Evolutionary conservation across 2,888 invertebrate species (phyloP).

Genomic region (Digitonthophagus gazella): DNA sequence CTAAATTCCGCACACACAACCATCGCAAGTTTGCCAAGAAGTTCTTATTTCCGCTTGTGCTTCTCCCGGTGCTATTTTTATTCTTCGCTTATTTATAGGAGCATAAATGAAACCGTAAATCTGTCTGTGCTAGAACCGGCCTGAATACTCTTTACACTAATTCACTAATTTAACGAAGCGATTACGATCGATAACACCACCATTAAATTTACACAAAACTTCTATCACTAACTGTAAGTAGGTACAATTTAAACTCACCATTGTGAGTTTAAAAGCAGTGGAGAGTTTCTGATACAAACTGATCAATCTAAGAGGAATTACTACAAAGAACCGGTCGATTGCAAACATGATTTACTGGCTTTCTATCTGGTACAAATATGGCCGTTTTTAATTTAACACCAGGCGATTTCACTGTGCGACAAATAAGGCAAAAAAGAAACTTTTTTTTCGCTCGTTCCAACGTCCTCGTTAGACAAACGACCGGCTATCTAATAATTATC

Average conservation of each 20-base stretch:
- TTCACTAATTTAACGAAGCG: not conserved
- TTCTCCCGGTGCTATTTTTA: not conserved
- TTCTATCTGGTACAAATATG: slow-evolving; percentile 26
- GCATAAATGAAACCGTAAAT: not conserved
- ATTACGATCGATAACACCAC: not conserved
- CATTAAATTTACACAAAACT: not conserved
- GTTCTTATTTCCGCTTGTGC: not conserved
- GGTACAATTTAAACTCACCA: no score
- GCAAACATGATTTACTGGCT: slow-evolving; percentile 19
- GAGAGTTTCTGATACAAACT: not conserved
- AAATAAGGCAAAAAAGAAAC: slow-evolving; percentile 15
- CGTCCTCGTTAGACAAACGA: slow-evolving; percentile 10
- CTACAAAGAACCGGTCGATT: slow-evolving; percentile 9
- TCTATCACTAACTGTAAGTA: not conserved
- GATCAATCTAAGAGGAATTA: slow-evolving; percentile 6
- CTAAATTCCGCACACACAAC: not conserved
- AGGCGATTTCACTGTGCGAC: slow-evolving; percentile 20
- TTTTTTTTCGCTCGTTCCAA: not conserved
- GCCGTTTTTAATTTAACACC: slow-evolving; percentile 24
- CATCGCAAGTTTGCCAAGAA: not conserved
- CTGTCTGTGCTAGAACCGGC: not conserved
- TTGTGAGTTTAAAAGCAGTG: no score
- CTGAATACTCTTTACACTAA: not conserved
- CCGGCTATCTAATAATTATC: not conserved
- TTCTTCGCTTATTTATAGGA: not conserved